These are phyloP conservation scores for Drosophila yakuba DNA, from an alignment of 1,140 invertebrate genomes.

Conservation along the genomic window DNA sequence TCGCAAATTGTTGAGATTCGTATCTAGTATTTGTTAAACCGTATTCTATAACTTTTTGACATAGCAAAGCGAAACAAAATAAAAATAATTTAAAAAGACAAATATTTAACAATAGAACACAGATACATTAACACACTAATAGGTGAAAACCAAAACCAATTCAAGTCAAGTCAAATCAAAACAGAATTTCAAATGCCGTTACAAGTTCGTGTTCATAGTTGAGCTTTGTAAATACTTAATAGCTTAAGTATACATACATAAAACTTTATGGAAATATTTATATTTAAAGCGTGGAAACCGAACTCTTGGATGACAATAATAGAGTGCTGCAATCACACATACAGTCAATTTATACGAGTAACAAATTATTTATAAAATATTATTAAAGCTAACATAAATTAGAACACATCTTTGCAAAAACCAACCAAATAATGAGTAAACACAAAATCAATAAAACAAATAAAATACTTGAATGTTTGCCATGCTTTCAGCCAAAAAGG, in stretches of 20 bases:
- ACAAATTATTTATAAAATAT: constrained; percentile 44
- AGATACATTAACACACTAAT: constrained; percentile 7
- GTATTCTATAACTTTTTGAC: constrained; percentile 39
- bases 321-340: constrained; percentile 33
- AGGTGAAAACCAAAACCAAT: constrained; percentile 1
- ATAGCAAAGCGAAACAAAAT: constrained; percentile 10
- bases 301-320: constrained; percentile 53
- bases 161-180: constrained; percentile 21
- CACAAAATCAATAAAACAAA: constrained; percentile 9
- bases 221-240: constrained; percentile 83
- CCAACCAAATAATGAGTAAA: constrained; percentile 9
- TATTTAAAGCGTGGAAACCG: constrained; percentile 59
- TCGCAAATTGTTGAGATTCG: constrained; percentile 35
- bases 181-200: constrained; percentile 66
- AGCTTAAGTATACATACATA: constrained; percentile 76
- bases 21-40: constrained; percentile 49
- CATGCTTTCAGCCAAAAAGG: constrained; percentile 36
- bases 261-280: constrained; percentile 39
- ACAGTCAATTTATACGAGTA: constrained; percentile 54
- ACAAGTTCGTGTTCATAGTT: constrained; percentile 75
- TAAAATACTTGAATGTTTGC: constrained; percentile 20
- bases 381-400: constrained; percentile 27
- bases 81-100: constrained; percentile 29
- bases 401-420: constrained; percentile 9
- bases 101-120: constrained; percentile 19